phyloP scores from a whole-genome alignment of 2,797 vertebrate species.

The Pitangus sulphuratus region DNA sequence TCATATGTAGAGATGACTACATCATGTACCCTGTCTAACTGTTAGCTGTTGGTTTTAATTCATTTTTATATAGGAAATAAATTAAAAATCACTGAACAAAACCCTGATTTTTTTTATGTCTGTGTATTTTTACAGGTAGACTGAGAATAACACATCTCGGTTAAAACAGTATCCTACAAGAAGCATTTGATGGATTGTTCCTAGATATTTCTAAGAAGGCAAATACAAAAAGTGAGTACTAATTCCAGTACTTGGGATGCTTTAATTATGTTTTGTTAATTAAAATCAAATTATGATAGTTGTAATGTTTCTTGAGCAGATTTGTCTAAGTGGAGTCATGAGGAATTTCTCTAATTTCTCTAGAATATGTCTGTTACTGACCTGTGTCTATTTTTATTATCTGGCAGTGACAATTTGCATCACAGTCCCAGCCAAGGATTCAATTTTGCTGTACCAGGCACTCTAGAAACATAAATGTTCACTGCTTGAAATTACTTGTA shows the following conservation, averaged over 20 bases:
- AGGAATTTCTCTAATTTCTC: neutral
- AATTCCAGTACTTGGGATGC: neutral
- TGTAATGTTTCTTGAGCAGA: neutral
- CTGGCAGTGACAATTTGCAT: neutral
- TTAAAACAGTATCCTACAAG: conserved; percentile 66
- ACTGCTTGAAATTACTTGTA: neutral
- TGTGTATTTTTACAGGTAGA: conserved; percentile 78
- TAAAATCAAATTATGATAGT: conserved; percentile 15
- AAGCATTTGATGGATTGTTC: conserved; percentile 80
- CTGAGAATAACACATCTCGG: conserved; percentile 68
- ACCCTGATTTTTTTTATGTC: neutral
- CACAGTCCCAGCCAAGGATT: neutral
- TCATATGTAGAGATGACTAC: neutral
- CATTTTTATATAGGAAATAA: neutral
- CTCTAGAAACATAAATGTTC: neutral
- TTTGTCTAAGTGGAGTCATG: neutral
- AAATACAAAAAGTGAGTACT: conserved; percentile 71
- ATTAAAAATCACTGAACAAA: neutral
- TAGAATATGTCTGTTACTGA: neutral
- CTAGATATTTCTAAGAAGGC: conserved; percentile 74
- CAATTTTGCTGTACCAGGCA: neutral
- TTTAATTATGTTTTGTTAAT: conserved; percentile 34
- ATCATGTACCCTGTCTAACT: neutral
- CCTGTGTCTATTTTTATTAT: neutral
- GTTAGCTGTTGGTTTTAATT: neutral